phyloP scores from a whole-genome alignment of 2,888 invertebrate genomes.

The Phaedon cochleariae region DNA sequence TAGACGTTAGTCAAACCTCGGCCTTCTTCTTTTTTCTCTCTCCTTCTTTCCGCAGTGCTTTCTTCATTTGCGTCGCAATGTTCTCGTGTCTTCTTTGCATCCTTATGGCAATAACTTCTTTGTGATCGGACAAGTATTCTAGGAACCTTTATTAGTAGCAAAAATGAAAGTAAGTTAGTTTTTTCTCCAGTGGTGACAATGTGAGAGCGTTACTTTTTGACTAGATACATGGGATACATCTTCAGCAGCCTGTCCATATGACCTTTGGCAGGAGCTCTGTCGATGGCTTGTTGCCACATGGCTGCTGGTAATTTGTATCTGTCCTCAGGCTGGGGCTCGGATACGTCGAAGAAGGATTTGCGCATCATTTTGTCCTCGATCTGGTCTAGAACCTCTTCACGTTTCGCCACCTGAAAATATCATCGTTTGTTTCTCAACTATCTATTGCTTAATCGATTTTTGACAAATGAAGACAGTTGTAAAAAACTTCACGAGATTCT shows the following conservation, averaged over 20 bases:
- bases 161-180: neutral
- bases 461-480: no score
- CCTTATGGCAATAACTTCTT: constrained; percentile 57
- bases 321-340: constrained; percentile 51
- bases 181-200: neutral
- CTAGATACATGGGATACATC: constrained; percentile 53
- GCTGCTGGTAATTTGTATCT: constrained; percentile 54
- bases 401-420: constrained; percentile 48
- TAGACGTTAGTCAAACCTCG: constrained; percentile 44
- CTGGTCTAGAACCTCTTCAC: constrained; percentile 58
- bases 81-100: constrained; percentile 59
- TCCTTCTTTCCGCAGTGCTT: constrained; percentile 57
- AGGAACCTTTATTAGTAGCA: constrained; percentile 51
- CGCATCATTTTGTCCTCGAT: constrained; percentile 48
- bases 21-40: constrained; percentile 51
- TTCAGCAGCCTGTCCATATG: constrained; percentile 51
- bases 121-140: constrained; percentile 53
- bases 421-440: no score
- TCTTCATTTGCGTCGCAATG: constrained; percentile 59
- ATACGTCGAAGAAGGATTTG: constrained; percentile 55
- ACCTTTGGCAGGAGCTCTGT: constrained; percentile 54
- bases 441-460: no score
- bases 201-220: constrained; percentile 57
- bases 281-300: constrained; percentile 61
- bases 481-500: no score